Conservation (phyloP, 2,888 invertebrate species). For the Conus canariensis region DNA sequence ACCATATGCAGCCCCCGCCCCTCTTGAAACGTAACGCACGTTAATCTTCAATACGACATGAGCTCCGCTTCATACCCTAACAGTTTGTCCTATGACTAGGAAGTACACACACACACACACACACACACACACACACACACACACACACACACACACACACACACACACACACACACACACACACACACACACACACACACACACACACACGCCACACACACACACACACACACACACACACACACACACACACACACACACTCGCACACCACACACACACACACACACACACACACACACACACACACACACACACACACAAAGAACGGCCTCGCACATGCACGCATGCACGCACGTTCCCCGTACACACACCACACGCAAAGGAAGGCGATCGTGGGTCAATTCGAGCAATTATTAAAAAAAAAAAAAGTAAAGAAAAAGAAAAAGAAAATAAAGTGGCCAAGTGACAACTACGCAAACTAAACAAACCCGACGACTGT, state of each 20-base stretch:
- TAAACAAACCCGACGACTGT: too few relatives aligned
- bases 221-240: constrained; percentile 25
- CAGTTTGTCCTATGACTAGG: too few relatives aligned
- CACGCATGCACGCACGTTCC: not conserved
- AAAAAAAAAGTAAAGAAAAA: too few relatives aligned
- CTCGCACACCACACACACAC: not conserved
- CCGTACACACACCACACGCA: not conserved
- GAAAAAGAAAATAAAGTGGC: too few relatives aligned
- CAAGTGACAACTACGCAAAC: too few relatives aligned
- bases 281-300: constrained; percentile 22
- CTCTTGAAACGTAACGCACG: too few relatives aligned
- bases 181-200: not conserved
- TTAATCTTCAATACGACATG: too few relatives aligned
- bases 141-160: not conserved
- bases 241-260: constrained; percentile 11
- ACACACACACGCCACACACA: not conserved
- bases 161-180: not conserved
- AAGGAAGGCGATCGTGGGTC: not conserved
- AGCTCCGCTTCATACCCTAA: too few relatives aligned
- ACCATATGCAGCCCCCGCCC: too few relatives aligned
- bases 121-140: not conserved
- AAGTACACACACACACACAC: not conserved
- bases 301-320: constrained; percentile 25
- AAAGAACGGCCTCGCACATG: too few relatives aligned
- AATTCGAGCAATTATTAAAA: not conserved